phyloP scores from a whole-genome alignment of 2,113 vertebrate species.

The Corythoichthys haematopterus region DNA sequence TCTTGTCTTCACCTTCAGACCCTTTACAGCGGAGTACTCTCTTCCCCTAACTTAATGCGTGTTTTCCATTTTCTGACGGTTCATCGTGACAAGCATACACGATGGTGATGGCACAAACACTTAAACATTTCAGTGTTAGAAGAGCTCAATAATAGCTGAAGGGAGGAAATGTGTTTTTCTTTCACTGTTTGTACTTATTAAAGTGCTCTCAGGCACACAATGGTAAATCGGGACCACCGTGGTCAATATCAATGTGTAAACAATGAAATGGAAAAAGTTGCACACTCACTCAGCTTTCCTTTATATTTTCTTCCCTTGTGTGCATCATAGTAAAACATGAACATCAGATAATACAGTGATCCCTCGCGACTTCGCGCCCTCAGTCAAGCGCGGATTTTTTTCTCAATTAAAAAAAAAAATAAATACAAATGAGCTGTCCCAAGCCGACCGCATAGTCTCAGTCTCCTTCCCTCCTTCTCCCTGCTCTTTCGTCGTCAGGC shows the following conservation, averaged over 20 bases:
- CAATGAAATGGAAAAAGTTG: neutral
- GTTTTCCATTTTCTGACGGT: neutral
- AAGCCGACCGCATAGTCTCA: too few species aligned
- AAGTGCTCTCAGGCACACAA: neutral
- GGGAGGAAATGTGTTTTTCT: neutral
- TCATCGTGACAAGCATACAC: neutral
- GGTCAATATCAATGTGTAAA: neutral
- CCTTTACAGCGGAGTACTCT: neutral
- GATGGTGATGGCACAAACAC: neutral
- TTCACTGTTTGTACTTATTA: neutral
- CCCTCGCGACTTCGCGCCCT: too few species aligned
- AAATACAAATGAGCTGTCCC: too few species aligned
- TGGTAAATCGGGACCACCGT: neutral
- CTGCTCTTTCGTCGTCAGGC: too few species aligned
- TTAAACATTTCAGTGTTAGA: neutral
- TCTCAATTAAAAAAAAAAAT: too few species aligned
- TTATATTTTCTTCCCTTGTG: neutral
- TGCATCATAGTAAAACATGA: neutral
- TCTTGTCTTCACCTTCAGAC: constrained; percentile 8
- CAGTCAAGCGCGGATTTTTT: too few species aligned
- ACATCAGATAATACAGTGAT: neutral
- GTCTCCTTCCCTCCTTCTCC: too few species aligned
- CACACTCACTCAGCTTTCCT: neutral
- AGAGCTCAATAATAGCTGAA: neutral
- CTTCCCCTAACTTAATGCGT: neutral